Percentiles rank a stretch among this genome's conserved stretches.
Conservation (phyloP, 2,797 vertebrate species). For the Pelobates cultripes region DNA sequence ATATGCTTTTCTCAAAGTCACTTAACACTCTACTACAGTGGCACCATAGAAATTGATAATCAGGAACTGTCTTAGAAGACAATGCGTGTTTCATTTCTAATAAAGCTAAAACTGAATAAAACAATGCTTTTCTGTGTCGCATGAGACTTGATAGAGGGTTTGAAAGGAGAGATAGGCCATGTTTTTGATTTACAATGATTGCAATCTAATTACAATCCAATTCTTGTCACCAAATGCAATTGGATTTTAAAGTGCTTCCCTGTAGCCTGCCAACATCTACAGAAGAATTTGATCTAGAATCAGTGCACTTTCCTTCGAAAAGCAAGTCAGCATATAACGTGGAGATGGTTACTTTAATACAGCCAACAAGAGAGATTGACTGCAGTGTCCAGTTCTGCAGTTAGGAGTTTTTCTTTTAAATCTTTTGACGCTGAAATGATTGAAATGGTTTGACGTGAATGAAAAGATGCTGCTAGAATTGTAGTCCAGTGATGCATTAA, state of each 20-base stretch:
- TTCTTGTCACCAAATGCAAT: slow-evolving; percentile 56
- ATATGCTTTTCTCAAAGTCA: too few relatives aligned
- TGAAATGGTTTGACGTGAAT: slow-evolving; percentile 5
- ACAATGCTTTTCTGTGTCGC: slow-evolving; percentile 28
- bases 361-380: slow-evolving; percentile 30
- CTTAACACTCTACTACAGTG: too few relatives aligned
- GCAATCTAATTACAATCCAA: slow-evolving; percentile 58
- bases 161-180: slow-evolving; percentile 52
- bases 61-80: slow-evolving; percentile 42
- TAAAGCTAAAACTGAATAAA: slow-evolving; percentile 41
- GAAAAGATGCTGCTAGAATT: not conserved
- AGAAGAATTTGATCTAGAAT: slow-evolving; percentile 55
- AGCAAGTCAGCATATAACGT: slow-evolving; percentile 48
- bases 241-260: slow-evolving; percentile 56
- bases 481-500: not conserved
- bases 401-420: slow-evolving; percentile 4
- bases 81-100: slow-evolving; percentile 48
- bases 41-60: slow-evolving; percentile 43
- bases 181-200: slow-evolving; percentile 56
- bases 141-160: slow-evolving; percentile 42
- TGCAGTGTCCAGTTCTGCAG: slow-evolving; percentile 17
- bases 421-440: slow-evolving; percentile 18
- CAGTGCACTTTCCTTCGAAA: slow-evolving; percentile 43
- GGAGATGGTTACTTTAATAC: slow-evolving; percentile 43
- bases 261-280: slow-evolving; percentile 50